phyloP scores from a whole-genome alignment of 1,140 invertebrate genomes.

The Bicyclus anynana region DNA sequence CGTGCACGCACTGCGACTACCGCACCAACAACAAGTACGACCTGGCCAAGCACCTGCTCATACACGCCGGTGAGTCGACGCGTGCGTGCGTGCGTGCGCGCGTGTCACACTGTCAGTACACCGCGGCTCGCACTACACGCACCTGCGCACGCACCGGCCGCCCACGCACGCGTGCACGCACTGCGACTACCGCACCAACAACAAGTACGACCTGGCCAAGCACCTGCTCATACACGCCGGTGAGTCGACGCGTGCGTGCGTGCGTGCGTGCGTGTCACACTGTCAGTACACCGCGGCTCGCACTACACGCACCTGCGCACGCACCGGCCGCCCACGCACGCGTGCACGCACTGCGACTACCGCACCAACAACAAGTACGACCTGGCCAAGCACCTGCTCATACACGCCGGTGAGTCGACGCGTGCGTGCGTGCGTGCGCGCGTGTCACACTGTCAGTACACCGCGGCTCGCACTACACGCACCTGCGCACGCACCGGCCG shows the following conservation, averaged over 20 bases:
- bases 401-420: not conserved
- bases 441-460: constrained; percentile 46
- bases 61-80: not conserved
- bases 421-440: constrained; percentile 8
- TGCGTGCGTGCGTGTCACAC: not conserved
- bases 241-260: not conserved
- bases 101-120: too few relatives aligned
- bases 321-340: too few relatives aligned
- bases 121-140: constrained; percentile 7
- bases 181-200: constrained; percentile 44
- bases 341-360: not conserved
- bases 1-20: not conserved
- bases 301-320: not conserved
- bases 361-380: not conserved
- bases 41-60: too few relatives aligned
- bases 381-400: too few relatives aligned
- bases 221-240: constrained; percentile 40
- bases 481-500: constrained; percentile 43
- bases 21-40: not conserved
- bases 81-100: too few relatives aligned
- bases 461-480: constrained; percentile 37
- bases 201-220: constrained; percentile 48
- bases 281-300: too few relatives aligned
- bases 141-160: constrained; percentile 43
- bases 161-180: constrained; percentile 37